A percentile compares a stretch with the other conserved stretches of the same genome.
phyloP scores from a whole-genome alignment of 2,113 vertebrate genomes.

The Mirza zaza region DNA sequence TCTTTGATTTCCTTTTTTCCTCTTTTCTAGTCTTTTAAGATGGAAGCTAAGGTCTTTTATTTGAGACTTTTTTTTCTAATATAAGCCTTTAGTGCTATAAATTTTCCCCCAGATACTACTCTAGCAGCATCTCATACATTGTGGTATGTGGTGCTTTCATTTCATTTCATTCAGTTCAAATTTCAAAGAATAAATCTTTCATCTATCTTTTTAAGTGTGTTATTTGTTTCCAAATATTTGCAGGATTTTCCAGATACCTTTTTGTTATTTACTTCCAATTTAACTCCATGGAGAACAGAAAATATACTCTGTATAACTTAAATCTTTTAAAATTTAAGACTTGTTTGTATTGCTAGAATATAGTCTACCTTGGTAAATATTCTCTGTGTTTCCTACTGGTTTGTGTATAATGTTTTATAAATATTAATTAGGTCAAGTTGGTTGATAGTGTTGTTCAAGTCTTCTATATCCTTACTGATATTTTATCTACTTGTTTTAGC shows the following conservation, averaged over 20 bases:
- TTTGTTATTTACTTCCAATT: conserved; percentile 3
- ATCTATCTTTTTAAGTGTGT: neutral
- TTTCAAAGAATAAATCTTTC: neutral
- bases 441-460: neutral
- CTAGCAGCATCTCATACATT: neutral
- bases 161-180: neutral
- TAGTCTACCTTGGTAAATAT: neutral
- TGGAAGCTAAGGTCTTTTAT: neutral
- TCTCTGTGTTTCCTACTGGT: neutral
- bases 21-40: neutral
- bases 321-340: neutral
- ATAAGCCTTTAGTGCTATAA: neutral
- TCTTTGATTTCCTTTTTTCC: neutral
- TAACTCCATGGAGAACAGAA: neutral
- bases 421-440: neutral
- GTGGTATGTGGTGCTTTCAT: neutral
- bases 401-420: neutral
- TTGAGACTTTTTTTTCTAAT: neutral
- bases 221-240: conserved; percentile 5
- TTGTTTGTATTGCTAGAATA: neutral
- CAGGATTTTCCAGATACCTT: neutral
- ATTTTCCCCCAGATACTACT: neutral
- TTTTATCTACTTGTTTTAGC: neutral
- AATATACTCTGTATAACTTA: neutral
- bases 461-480: neutral